phyloP scores from a whole-genome alignment of 2,113 vertebrate species.

The Archilochus colubris region DNA sequence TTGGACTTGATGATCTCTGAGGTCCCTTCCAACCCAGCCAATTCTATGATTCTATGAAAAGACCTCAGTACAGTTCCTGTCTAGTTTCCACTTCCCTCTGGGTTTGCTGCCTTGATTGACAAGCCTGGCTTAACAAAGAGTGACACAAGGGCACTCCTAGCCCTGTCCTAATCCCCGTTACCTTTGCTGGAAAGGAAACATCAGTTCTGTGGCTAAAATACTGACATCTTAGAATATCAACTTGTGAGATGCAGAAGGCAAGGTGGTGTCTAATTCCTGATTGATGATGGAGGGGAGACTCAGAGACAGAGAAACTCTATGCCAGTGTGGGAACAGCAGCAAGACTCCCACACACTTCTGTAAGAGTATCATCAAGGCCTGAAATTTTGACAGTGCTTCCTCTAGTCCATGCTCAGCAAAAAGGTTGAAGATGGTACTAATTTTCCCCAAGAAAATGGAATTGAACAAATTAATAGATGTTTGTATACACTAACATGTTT shows the following conservation, averaged over 20 bases:
- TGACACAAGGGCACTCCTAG: not conserved
- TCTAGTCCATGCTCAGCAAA: not conserved
- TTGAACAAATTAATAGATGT: not conserved
- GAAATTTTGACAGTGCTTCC: not conserved
- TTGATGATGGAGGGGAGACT: not conserved
- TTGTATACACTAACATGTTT: not conserved
- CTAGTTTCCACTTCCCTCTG: not conserved
- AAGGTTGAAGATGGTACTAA: not conserved
- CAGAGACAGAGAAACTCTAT: not conserved
- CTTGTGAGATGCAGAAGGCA: not conserved
- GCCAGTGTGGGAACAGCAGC: not conserved
- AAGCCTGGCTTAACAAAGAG: accelerated
- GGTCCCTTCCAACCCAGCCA: no score
- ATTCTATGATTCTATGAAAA: not conserved
- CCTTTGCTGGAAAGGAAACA: not conserved
- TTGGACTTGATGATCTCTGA: no score
- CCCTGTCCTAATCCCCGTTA: not conserved
- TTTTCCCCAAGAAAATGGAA: not conserved
- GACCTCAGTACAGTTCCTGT: not conserved
- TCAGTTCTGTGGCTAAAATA: not conserved
- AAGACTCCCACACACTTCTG: not conserved
- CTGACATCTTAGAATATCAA: not conserved
- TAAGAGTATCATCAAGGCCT: not conserved
- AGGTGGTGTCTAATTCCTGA: not conserved
- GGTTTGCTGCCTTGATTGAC: not conserved